Conservation (phyloP, 2,113 vertebrate genomes). For the Oxygymnocypris stewartii region DNA sequence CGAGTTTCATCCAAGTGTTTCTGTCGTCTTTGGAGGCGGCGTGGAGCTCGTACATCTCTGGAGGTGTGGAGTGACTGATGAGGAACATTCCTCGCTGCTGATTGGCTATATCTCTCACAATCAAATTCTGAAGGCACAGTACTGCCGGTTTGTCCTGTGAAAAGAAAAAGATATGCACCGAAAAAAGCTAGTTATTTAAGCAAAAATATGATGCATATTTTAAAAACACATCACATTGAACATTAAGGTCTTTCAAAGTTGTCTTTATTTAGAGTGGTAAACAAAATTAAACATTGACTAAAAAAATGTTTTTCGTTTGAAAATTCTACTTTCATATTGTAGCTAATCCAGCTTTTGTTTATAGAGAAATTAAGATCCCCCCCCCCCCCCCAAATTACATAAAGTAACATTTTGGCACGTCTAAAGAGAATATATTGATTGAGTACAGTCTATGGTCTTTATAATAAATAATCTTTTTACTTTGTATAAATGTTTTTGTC, state of each 20-base stretch:
- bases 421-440: no score
- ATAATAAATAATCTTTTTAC: no score
- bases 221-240: background rate
- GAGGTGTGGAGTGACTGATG: constrained; percentile 81
- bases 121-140: constrained; percentile 86
- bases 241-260: background rate
- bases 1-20: constrained; percentile 87
- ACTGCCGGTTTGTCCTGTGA: constrained; percentile 87
- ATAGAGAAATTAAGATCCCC: background rate
- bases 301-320: background rate
- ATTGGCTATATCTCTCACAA: constrained; percentile 94
- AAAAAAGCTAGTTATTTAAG: background rate
- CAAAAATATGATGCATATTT: background rate
- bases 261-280: background rate
- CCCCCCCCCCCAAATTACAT: no score
- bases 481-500: no score
- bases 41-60: constrained; percentile 93
- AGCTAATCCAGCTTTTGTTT: background rate
- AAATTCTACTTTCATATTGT: background rate
- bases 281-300: background rate
- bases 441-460: no score
- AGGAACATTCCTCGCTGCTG: constrained; percentile 96
- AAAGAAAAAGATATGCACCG: constrained; percentile 1
- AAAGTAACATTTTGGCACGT: no score
- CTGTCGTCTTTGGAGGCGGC: constrained; percentile 82